phyloP scores from a whole-genome alignment of 2,113 vertebrate genomes.

The Sinocyclocheilus grahami region DNA sequence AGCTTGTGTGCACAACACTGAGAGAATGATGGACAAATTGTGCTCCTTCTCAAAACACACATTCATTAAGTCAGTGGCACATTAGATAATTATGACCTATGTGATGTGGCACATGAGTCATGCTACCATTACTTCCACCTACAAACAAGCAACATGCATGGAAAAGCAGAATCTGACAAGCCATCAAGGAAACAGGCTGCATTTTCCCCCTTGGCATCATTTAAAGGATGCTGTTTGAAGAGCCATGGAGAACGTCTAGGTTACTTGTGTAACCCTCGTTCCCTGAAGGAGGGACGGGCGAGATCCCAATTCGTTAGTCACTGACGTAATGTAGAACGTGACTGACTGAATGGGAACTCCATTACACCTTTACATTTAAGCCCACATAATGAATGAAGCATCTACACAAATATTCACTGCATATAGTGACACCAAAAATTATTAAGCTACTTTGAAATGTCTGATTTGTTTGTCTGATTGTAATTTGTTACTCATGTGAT shows the following conservation, averaged over 20 bases:
- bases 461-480: neutral
- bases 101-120: slow-evolving; percentile 13
- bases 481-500: too few species aligned
- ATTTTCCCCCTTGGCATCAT: neutral
- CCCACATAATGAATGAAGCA: neutral
- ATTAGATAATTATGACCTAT: slow-evolving; percentile 12
- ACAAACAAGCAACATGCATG: neutral
- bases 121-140: neutral
- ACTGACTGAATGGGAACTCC: too few species aligned
- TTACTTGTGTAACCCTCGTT: too few species aligned
- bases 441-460: neutral
- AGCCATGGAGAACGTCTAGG: neutral
- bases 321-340: too few species aligned
- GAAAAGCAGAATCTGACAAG: neutral
- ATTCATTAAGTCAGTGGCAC: neutral
- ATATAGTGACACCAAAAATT: too few species aligned
- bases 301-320: too few species aligned
- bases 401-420: neutral
- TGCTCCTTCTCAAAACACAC: neutral
- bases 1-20: neutral
- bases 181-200: neutral
- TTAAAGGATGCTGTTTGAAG: neutral
- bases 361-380: neutral
- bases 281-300: too few species aligned
- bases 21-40: neutral